phyloP scores from a whole-genome alignment of 2,888 invertebrate species.

The Tetropium fuscum region DNA sequence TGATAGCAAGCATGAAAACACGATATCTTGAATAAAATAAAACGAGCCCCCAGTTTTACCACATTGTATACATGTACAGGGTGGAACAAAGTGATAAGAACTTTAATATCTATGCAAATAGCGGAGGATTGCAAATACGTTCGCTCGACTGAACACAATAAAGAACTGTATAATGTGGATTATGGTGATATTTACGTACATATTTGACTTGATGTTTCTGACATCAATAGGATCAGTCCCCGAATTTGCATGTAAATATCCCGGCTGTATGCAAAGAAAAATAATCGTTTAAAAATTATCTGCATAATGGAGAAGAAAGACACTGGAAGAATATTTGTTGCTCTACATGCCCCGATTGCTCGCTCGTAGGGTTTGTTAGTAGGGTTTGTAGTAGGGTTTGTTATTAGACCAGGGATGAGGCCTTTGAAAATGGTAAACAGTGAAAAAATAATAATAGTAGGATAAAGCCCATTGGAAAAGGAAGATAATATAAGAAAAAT shows the following conservation, averaged over 20 bases:
- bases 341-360: too few species aligned
- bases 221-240: constrained; percentile 7
- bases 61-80: constrained; percentile 27
- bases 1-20: background rate
- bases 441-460: too few species aligned
- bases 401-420: too few species aligned
- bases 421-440: too few species aligned
- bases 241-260: constrained; percentile 3
- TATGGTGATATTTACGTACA: constrained; percentile 13
- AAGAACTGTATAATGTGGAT: constrained; percentile 17
- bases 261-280: background rate
- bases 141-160: constrained; percentile 4
- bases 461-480: too few species aligned
- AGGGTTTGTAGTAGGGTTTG: too few species aligned
- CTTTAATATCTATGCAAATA: constrained; percentile 46
- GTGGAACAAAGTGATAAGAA: constrained; percentile 42
- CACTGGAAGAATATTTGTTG: too few species aligned
- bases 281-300: background rate
- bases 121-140: constrained; percentile 14
- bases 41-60: background rate
- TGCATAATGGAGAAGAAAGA: background rate
- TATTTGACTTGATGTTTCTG: constrained; percentile 10
- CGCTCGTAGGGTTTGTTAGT: too few species aligned
- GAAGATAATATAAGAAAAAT: too few species aligned
- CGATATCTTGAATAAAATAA: constrained; percentile 12